Conservation (phyloP, 2,888 invertebrate genomes). For the Caenorhabditis auriculariae region DNA sequence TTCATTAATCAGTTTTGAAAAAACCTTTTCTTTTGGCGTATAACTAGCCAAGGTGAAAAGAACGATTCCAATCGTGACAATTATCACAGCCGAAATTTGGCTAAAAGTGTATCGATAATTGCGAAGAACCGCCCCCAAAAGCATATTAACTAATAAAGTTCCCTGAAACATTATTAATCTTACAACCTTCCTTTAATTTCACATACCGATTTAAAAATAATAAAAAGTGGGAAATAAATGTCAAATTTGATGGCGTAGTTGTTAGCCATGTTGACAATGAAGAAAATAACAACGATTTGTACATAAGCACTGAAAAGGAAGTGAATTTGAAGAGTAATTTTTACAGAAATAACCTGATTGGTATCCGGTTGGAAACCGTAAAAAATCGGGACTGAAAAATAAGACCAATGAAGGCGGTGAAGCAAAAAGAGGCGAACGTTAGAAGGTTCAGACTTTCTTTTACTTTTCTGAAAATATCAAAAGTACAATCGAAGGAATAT, state of each 20-base stretch:
- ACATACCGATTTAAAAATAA: conserved; percentile 91
- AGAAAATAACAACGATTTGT: conserved; percentile 81
- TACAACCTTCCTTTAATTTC: neutral
- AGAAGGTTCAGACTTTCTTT: conserved; percentile 39
- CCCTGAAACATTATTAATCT: conserved; percentile 73
- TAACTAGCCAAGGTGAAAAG: conserved; percentile 77
- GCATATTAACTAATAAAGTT: conserved; percentile 92
- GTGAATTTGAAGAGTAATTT: neutral
- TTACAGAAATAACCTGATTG: conserved; percentile 11
- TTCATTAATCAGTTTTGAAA: conserved; percentile 60
- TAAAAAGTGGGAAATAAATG: conserved; percentile 94
- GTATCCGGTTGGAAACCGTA: conserved; percentile 32
- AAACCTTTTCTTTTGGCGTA: conserved; percentile 13
- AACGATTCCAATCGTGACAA: conserved; percentile 89
- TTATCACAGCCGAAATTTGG: conserved; percentile 78
- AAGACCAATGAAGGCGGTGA: conserved; percentile 44
- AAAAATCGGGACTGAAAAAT: conserved; percentile 43
- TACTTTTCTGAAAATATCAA: conserved; percentile 24
- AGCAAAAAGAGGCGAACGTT: conserved; percentile 47
- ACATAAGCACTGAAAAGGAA: conserved; percentile 39
- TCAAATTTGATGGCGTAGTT: conserved; percentile 94
- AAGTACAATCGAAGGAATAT: no score
- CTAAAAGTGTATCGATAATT: conserved; percentile 74
- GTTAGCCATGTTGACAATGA: conserved; percentile 80
- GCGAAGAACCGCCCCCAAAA: conserved; percentile 86